Percentiles rank a stretch among this genome's conserved stretches.
Conservation (phyloP, 2,797 vertebrate species). For the Meda fulgida region DNA sequence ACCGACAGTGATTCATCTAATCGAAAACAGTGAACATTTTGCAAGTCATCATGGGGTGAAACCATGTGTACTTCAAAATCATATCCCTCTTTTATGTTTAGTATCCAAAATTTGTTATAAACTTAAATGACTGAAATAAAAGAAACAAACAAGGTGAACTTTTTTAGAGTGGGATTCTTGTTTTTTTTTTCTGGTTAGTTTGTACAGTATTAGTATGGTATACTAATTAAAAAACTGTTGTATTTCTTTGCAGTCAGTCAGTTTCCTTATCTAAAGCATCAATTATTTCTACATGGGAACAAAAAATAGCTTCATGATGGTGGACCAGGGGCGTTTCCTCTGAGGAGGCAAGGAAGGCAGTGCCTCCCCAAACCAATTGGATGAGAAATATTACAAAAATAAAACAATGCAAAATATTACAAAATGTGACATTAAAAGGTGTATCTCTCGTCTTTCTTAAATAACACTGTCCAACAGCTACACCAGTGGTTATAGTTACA, state of each 20-base stretch:
- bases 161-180: background rate
- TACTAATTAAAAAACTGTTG: background rate
- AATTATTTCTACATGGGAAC: background rate
- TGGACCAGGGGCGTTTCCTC: background rate
- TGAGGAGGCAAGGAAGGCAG: too few species aligned
- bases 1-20: conserved; percentile 65
- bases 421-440: too few species aligned
- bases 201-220: background rate
- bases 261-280: background rate
- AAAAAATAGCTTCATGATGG: background rate
- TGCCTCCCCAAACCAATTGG: too few species aligned
- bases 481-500: too few species aligned
- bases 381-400: too few species aligned
- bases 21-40: conserved; percentile 52
- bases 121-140: conserved; percentile 84
- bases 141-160: conserved; percentile 57
- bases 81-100: conserved; percentile 70
- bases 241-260: background rate
- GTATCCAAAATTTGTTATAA: conserved; percentile 84
- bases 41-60: conserved; percentile 71
- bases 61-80: conserved; percentile 70
- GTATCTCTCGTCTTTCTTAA: too few species aligned
- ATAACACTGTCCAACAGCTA: too few species aligned
- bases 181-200: background rate
- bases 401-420: too few species aligned